Conservation (phyloP, 2,113 vertebrate species). For the Tragelaphus buxtoni region DNA sequence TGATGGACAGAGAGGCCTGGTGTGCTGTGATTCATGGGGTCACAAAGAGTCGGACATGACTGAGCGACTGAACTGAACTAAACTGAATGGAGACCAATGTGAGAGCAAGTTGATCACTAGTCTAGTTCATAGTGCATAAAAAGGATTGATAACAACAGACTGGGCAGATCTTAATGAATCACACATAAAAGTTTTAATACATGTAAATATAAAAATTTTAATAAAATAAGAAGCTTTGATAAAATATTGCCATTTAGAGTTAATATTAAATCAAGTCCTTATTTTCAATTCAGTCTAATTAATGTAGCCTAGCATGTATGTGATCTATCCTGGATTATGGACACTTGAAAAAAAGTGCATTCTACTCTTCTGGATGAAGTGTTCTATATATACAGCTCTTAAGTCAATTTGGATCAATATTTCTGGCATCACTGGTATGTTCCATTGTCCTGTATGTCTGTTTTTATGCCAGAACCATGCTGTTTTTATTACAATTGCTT, state of each 20-base stretch:
- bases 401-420: background rate
- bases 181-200: background rate
- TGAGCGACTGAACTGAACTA: no score
- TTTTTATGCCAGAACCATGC: background rate
- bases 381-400: background rate
- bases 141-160: background rate
- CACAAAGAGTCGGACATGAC: rapidly evolving
- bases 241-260: background rate
- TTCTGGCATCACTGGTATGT: background rate
- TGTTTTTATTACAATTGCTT: background rate
- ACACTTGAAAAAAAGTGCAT: background rate
- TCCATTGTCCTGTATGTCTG: background rate
- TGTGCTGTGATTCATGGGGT: no score
- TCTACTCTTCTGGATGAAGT: background rate
- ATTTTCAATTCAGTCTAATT: background rate
- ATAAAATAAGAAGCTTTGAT: background rate
- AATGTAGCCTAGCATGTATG: background rate
- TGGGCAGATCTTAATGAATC: background rate
- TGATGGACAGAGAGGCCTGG: no score
- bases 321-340: background rate
- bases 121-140: background rate
- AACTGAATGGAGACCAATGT: background rate
- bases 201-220: background rate
- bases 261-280: background rate
- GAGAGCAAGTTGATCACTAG: background rate